Evolutionary conservation across 2,888 invertebrate species (phyloP).

Genomic region (Caprella mutica): DNA sequence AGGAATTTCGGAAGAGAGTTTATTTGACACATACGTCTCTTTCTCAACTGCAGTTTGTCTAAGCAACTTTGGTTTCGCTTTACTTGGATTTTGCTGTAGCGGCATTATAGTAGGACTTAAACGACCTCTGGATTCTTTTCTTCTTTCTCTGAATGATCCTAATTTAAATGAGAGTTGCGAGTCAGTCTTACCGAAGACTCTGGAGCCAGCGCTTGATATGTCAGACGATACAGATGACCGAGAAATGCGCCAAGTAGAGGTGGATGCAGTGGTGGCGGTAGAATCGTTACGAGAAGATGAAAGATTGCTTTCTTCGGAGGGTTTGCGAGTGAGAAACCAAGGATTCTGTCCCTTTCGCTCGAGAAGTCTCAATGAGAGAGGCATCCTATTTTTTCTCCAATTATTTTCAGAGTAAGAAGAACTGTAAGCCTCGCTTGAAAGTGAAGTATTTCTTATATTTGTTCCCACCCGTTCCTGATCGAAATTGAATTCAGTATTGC

Average conservation of each 20-base stretch:
- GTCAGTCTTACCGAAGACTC: constrained; percentile 9
- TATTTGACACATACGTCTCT: constrained; percentile 8
- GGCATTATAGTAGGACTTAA: constrained; percentile 7
- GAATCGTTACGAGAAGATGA: constrained; percentile 84
- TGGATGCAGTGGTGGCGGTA: constrained; percentile 78
- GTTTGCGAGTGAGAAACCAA: constrained; percentile 81
- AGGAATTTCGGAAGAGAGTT: constrained; percentile 5
- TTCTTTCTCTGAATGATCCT: constrained; percentile 7
- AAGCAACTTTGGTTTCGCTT: constrained; percentile 59
- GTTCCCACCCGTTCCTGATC: constrained; percentile 50
- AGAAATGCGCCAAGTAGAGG: constrained; percentile 79
- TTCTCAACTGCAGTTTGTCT: constrained; percentile 63
- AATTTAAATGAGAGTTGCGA: constrained; percentile 10
- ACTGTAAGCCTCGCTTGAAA: constrained; percentile 73
- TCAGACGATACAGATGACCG: constrained; percentile 65
- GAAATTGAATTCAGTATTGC: constrained; percentile 53
- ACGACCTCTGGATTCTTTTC: neutral
- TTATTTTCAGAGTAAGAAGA: constrained; percentile 78
- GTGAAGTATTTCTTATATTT: constrained; percentile 65
- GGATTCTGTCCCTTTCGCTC: constrained; percentile 53
- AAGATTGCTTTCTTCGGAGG: constrained; percentile 81
- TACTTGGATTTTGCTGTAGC: constrained; percentile 6
- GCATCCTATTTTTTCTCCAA: constrained; percentile 54
- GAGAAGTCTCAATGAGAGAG: constrained; percentile 13
- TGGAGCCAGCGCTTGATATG: constrained; percentile 37